These are phyloP conservation scores for Leptinotarsa texana DNA, from an alignment of 1,140 invertebrate species.

Conservation along the genomic window DNA sequence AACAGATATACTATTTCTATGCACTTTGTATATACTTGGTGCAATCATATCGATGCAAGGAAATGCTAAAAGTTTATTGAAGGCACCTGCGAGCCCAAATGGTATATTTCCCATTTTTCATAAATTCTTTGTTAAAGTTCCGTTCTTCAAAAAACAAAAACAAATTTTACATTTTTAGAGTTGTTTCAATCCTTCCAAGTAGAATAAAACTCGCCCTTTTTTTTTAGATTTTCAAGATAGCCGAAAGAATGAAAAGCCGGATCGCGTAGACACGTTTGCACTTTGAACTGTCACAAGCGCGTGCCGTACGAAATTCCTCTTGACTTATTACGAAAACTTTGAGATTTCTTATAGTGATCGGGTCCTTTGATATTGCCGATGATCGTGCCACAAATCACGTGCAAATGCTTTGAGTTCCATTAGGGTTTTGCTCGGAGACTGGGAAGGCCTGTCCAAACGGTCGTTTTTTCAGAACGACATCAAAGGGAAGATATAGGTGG, in stretches of 20 bases:
- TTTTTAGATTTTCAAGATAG: conserved; percentile 28
- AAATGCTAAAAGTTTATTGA: too few species aligned
- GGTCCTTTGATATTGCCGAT: conserved; percentile 29
- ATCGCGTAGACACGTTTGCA: conserved; percentile 33
- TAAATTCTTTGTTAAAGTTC: too few species aligned
- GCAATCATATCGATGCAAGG: too few species aligned
- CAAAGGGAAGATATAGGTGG: conserved; percentile 21
- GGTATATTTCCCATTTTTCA: too few species aligned
- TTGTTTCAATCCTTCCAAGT: too few species aligned
- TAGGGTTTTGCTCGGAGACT: conserved; percentile 8
- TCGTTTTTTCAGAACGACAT: conserved; percentile 19
- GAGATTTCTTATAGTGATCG: conserved; percentile 32
- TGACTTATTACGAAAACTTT: conserved; percentile 40
- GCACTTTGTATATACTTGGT: too few species aligned
- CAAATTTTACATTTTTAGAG: too few species aligned
- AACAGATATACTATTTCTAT: too few species aligned
- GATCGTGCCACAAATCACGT: conserved; percentile 30
- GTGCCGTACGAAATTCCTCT: conserved; percentile 37
- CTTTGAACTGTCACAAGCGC: conserved; percentile 36
- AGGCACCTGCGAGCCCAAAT: too few species aligned
- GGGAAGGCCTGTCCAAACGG: conserved; percentile 18
- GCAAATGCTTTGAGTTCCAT: conserved; percentile 27
- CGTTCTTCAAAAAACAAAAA: too few species aligned
- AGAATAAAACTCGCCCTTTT: too few species aligned
- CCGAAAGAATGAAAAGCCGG: conserved; percentile 12